Percentiles rank a stretch among this genome's conserved stretches.
Conservation (phyloP, 1,140 invertebrate species). For the Sycophila sp. region DNA sequence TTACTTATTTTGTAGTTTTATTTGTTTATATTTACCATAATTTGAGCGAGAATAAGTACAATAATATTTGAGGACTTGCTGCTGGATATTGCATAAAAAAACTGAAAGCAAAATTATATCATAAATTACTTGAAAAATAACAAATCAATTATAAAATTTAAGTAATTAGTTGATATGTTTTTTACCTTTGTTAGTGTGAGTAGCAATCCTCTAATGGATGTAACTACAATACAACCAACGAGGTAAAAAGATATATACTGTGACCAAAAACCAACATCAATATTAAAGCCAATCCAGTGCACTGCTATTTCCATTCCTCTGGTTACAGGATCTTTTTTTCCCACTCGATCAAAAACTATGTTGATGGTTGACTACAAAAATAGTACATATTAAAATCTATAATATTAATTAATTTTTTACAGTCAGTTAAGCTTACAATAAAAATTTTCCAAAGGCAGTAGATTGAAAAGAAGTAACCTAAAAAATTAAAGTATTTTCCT, state of each 20-base stretch:
- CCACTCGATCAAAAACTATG: conserved; percentile 98
- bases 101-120: conserved; percentile 74
- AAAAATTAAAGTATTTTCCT: conserved; percentile 98
- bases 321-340: conserved; percentile 98
- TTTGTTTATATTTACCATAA: conserved; percentile 79
- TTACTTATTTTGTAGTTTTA: conserved; percentile 18
- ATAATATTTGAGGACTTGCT: conserved; percentile 99
- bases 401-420: too few relatives aligned
- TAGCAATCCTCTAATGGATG: conserved; percentile 95
- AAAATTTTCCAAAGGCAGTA: conserved; percentile 99
- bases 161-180: conserved; percentile 15
- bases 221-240: conserved; percentile 97
- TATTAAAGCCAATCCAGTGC: conserved; percentile 95
- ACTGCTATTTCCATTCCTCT: conserved; percentile 96
- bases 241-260: conserved; percentile 98
- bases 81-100: conserved; percentile 99
- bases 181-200: conserved; percentile 97
- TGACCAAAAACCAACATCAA: conserved; percentile 98
- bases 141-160: neutral
- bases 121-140: conserved; percentile 23
- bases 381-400: neutral
- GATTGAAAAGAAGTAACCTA: conserved; percentile 98
- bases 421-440: conserved; percentile 79
- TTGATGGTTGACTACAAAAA: conserved; percentile 89
- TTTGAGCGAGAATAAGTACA: conserved; percentile 94